phyloP scores from a whole-genome alignment of 2,797 vertebrate species.

The Microctenopoma steveboyesi region DNA sequence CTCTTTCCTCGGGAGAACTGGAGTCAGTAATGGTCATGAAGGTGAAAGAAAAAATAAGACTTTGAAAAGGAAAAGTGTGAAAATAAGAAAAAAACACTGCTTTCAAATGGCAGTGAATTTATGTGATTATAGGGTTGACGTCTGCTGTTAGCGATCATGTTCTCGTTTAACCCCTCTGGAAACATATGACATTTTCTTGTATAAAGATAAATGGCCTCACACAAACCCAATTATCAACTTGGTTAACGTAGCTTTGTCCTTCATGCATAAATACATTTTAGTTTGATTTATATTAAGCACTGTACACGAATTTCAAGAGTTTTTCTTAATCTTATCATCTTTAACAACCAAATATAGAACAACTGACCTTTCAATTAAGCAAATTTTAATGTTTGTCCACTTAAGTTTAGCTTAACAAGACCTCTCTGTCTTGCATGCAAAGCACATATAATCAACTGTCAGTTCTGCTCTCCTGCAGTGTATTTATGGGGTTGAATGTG shows the following conservation, averaged over 20 bases:
- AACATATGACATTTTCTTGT: slow-evolving; percentile 44
- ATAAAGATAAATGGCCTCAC: slow-evolving; percentile 44
- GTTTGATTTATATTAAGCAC: slow-evolving; percentile 14
- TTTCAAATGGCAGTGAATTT: slow-evolving; percentile 10
- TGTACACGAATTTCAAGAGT: neutral
- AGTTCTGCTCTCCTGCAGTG: slow-evolving; percentile 10
- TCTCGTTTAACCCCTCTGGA: slow-evolving; percentile 27
- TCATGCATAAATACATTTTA: slow-evolving; percentile 41
- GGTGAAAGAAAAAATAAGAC: slow-evolving; percentile 35
- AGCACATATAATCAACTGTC: slow-evolving; percentile 27
- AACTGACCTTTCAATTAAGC: neutral
- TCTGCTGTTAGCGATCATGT: slow-evolving; percentile 22
- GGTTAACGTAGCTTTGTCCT: slow-evolving; percentile 31
- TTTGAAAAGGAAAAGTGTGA: slow-evolving; percentile 5
- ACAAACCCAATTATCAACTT: slow-evolving; percentile 53
- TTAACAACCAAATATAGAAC: neutral
- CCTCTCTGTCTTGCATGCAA: slow-evolving; percentile 1
- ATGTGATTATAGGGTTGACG: slow-evolving; percentile 23
- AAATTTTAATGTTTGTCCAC: neutral
- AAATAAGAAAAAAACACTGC: neutral
- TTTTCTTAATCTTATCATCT: neutral
- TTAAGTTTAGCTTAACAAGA: neutral
- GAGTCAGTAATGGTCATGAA: slow-evolving; percentile 36
- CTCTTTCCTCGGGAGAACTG: slow-evolving; percentile 42
- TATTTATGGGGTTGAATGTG: slow-evolving; percentile 23